Base-by-base conservation (phyloP, 1,140 invertebrate species). In the Orchestia grillus region DNA sequence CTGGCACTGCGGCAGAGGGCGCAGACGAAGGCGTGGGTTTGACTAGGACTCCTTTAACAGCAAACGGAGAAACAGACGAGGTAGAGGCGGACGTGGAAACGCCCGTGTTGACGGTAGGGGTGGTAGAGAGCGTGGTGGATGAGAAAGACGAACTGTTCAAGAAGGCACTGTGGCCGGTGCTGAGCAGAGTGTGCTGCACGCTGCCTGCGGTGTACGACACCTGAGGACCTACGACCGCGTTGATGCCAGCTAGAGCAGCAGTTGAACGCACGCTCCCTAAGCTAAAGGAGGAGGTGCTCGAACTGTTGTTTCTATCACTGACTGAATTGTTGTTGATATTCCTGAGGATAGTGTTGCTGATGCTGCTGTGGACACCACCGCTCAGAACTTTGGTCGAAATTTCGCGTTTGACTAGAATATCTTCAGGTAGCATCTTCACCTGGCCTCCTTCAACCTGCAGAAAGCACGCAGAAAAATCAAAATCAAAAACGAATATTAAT, bases 341-440 rank as follows among this genome's bases (percentile, higher is more conserved):
- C 92, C 92, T 94, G 36, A 94, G 92, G 11, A 94, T 94, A 16
- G 92, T 94, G 92, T 45, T 94, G 92, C 92, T 94, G 92, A 94
- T 94, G 96, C 44, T 43, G 91, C 77, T 91, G 95, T 44, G 41
- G 87, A 92, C 41, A 90, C 87, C 77, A 96, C 43, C 44, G 87
- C 92, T n/a, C 96, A 96, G 28, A 95, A 95, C 88, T 96, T 96
- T 42, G 96, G 95, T 8, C 94, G 96, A 41, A 45, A 96, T 36
- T 95, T 96, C 40, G 96, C 92, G 43, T 95, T 96, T 53, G 96
- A 90, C 88, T 96, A 96, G 47, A 57, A 96, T 87, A 44, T 96
- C 96, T 94, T 96, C 96, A 90, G 96, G 95, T 95, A 96, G 92
- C 96, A 96, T 95, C 44, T 95, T 96, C 57, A 96, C 53, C 94